phyloP scores from a whole-genome alignment of 2,888 invertebrate species.

The Brachynemurus nebulosus region DNA sequence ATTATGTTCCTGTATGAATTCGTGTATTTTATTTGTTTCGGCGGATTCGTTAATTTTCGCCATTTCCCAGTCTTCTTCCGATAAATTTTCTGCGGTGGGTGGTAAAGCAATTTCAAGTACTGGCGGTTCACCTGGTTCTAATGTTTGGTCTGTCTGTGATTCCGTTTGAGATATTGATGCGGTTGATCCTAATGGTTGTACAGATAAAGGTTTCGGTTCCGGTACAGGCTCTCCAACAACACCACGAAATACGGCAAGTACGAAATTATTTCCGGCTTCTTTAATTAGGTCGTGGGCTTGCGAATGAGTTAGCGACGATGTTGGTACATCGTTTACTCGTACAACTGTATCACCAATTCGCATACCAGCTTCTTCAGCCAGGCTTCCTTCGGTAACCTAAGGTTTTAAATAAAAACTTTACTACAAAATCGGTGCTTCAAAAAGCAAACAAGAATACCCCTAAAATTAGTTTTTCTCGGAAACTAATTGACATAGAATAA shows the following conservation, averaged over 20 bases:
- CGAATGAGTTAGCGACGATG: conserved; percentile 56
- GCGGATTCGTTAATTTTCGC: conserved; percentile 14
- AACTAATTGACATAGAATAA: no score
- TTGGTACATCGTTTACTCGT: conserved; percentile 54
- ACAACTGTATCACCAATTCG: conserved; percentile 74
- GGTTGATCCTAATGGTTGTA: background rate
- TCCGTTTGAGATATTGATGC: conserved; percentile 7
- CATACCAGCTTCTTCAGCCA: conserved; percentile 72
- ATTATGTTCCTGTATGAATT: background rate
- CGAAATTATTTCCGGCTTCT: conserved; percentile 55
- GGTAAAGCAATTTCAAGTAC: background rate
- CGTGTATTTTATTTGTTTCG: conserved; percentile 8
- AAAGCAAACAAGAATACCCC: background rate
- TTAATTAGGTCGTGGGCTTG: conserved; percentile 62
- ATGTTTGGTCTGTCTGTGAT: background rate
- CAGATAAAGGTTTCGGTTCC: background rate
- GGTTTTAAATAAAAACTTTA: no score
- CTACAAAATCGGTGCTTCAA: background rate
- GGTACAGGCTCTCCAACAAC: background rate
- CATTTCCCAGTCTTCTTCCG: conserved; percentile 1
- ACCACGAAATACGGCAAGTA: conserved; percentile 48
- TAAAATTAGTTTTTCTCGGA: background rate
- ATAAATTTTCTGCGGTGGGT: background rate
- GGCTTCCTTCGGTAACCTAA: conserved; percentile 65
- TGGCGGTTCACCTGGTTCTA: background rate